Percentiles rank a stretch among this genome's conserved stretches.
Conservation (phyloP, 2,888 invertebrate genomes). For the Nemoura dubitans region DNA sequence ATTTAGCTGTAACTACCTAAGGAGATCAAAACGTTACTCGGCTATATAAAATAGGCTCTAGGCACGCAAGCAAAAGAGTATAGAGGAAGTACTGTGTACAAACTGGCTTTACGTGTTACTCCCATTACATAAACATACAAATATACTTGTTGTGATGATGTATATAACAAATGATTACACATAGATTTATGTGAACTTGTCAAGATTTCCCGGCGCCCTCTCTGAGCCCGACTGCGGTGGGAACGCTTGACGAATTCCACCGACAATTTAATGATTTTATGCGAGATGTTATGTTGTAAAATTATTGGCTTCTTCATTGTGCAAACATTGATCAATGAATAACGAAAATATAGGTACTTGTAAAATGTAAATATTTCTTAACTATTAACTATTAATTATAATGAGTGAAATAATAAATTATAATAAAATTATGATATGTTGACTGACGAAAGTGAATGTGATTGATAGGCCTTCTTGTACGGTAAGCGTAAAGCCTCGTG, state of each 20-base stretch:
- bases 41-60: background rate
- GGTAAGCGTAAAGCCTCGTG: too few relatives aligned
- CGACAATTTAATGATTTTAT: slow-evolving; percentile 8
- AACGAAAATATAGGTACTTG: slow-evolving; percentile 23
- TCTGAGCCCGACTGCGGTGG: slow-evolving; percentile 44
- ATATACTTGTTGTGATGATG: background rate
- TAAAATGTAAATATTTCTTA: background rate
- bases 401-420: background rate
- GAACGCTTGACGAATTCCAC: slow-evolving; percentile 28
- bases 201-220: slow-evolving; percentile 39
- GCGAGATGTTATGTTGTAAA: slow-evolving; percentile 39
- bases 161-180: background rate
- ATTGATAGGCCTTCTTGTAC: too few relatives aligned
- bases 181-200: slow-evolving; percentile 10
- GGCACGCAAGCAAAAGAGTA: background rate
- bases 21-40: background rate
- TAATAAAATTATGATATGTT: slow-evolving; percentile 1
- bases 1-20: background rate
- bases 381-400: background rate
- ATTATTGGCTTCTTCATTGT: slow-evolving; percentile 2
- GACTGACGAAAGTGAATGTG: background rate
- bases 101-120: background rate
- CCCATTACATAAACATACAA: too few relatives aligned
- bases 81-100: background rate
- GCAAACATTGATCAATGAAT: background rate